These are phyloP conservation scores for Brachionus paranguensis DNA, from an alignment of 1,140 invertebrate species.

Conservation along the genomic window DNA sequence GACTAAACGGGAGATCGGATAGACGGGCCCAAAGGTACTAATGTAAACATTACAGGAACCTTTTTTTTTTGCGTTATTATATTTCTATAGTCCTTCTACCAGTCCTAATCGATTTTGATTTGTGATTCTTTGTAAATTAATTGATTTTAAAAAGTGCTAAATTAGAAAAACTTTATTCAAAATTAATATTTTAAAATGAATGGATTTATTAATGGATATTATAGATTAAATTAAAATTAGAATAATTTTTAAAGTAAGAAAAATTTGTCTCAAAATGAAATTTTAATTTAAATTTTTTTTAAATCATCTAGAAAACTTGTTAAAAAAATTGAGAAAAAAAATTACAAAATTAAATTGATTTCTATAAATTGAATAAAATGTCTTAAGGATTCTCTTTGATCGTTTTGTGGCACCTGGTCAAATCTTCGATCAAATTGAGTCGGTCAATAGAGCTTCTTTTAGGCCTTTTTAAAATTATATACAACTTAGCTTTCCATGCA, in stretches of 20 bases:
- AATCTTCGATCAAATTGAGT: constrained; percentile 7
- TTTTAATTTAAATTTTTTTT: background rate
- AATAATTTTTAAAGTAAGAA: background rate
- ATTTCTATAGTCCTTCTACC: too few relatives aligned
- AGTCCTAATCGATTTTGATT: too few relatives aligned
- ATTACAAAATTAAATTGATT: constrained; percentile 1
- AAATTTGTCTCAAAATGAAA: background rate
- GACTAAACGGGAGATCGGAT: too few relatives aligned
- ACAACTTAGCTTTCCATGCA: constrained; percentile 34
- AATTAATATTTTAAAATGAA: constrained; percentile 6
- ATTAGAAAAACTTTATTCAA: background rate
- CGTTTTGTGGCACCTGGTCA: constrained; percentile 17
- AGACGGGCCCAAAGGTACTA: too few relatives aligned
- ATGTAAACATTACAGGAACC: too few relatives aligned
- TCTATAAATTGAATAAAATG: background rate
- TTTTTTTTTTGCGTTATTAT: too few relatives aligned
- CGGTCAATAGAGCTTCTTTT: constrained; percentile 10
- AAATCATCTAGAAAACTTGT: background rate
- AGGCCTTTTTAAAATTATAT: constrained; percentile 25
- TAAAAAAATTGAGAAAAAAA: background rate
- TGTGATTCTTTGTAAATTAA: too few relatives aligned
- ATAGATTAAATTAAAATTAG: background rate
- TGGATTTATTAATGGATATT: background rate
- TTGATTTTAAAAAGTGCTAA: background rate
- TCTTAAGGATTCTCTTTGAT: background rate